Conservation (phyloP, 2,113 vertebrate species). For the Callaeas wilsoni region DNA sequence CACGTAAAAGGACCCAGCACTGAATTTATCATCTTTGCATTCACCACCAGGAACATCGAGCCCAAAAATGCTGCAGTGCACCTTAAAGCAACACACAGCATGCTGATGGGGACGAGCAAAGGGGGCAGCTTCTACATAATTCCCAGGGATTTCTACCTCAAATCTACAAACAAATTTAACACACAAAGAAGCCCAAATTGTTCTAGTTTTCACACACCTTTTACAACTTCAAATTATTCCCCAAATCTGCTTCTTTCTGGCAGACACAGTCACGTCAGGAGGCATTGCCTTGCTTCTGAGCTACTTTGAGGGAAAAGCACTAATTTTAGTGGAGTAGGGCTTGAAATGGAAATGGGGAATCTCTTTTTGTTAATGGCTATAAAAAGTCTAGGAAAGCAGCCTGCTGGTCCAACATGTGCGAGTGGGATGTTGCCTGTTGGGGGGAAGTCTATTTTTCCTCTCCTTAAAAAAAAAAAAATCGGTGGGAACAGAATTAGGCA, state of each 20-base stretch:
- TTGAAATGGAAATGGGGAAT: not conserved
- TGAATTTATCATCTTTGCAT: not conserved
- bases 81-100: not conserved
- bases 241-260: not conserved
- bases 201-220: not conserved
- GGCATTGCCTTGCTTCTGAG: not conserved
- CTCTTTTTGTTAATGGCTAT: not conserved
- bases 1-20: not conserved
- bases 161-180: not conserved
- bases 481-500: not conserved
- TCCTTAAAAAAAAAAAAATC: not conserved
- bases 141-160: not conserved
- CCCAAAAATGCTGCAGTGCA: rapidly evolving
- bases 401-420: not conserved
- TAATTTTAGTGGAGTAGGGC: not conserved
- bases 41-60: not conserved
- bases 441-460: not conserved
- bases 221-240: not conserved
- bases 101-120: not conserved
- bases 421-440: not conserved
- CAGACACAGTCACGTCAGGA: rapidly evolving
- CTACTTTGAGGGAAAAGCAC: not conserved
- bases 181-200: not conserved
- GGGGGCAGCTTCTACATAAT: not conserved
- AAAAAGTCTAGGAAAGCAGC: not conserved